Base-by-base conservation (phyloP, 2,797 vertebrate species). In the Cichlasoma orientale region DNA sequence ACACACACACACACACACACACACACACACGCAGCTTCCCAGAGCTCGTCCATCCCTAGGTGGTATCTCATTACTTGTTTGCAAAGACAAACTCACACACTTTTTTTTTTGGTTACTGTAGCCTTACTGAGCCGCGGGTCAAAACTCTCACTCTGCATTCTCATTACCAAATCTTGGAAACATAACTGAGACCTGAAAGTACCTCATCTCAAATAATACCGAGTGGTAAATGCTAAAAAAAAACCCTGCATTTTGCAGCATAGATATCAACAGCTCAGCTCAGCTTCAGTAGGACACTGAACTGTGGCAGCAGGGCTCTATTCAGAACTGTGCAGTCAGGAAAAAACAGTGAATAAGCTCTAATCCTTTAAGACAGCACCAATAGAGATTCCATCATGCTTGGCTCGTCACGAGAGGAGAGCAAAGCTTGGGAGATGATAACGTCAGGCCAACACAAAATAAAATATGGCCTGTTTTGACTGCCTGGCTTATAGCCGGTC, bases 291-390 rank as follows among this genome's bases (percentile, higher is more conserved):
- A 44, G 83, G 85, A 85, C 85, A 36, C 72, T 82, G 88, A 75
- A 56, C 86, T 72, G 83, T 58, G 86, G 82, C 86, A 86, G 86
- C 70, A 23, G 70, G 82, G 76, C 76, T 68, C 86, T 68, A 79
- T 86, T 87, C 79, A 90, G 80, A 89, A 86, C 83, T 68, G 84
- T 86, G 86, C 85, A 91, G 86, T 89, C 90, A 90, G 86, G 86
- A 82, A 91, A 89, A 86, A 90, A 86, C 78, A 72, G 82, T 82
- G 89, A 91, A 91, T 88, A 69, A 76, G 84, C 82, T 85, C 76
- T 92, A 92, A 94, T 93, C 93, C 92, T 90, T 90, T 88, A 90
- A 90, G 92, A 93, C 91, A 84, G 89, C 86, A 86, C 83, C 86
- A 92, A 92, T 86, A 89, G 89, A 92, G 88, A 92, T 93, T 89